Evolutionary conservation across 2,113 vertebrate genomes (phyloP), one percentile per base, ranked within the genome.

Genomic region (Dicerorhinus sumatrensis): DNA sequence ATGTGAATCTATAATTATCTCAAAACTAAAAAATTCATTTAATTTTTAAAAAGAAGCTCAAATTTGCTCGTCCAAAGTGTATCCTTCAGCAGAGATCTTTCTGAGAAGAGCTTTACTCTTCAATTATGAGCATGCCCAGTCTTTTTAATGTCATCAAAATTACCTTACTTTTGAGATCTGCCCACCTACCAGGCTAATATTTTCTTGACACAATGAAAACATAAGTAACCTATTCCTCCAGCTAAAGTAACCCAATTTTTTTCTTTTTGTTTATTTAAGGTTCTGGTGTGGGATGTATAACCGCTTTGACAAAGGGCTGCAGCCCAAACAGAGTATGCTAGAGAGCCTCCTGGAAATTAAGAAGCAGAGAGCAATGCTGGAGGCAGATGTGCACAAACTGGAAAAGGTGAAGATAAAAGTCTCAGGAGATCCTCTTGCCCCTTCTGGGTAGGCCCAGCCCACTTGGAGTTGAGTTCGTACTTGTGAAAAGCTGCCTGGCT

Each of bases 241-340:
- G 33, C 21, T 62, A 85, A 92, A 89, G 17, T 81, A 89, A 92
- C 20, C 39, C 36, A 72, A 31, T 69, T 23, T 69, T 77, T n/a
- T 25, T 46, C 54, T 60, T 69, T 33, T 46, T 92, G 39, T 93
- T 46, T 65, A 39, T 31, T 94, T 27, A 58, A 99, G 99, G 98
- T 99, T 99, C 96, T 99, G 99, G 99, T 99, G 99, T 96, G 99
- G 98, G 54, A 99, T 99, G 99, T 99, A 99, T 94, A 99, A 99
- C 39, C 98, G 98, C 54, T 99, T 99, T 82, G 99, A 99, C 96
- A 99, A 98, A 97, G 99, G 99, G 33, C 98, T 99, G 97, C 99
- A 99, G 54, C 99, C 99, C 2, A 99, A 99, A 29, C 99, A 99
- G 91, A 97, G 97, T 16, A 96, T 99, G 1, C 56, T 99, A 98